Conservation (phyloP, 2,888 invertebrate species). For the Agrenia bidenticulata region DNA sequence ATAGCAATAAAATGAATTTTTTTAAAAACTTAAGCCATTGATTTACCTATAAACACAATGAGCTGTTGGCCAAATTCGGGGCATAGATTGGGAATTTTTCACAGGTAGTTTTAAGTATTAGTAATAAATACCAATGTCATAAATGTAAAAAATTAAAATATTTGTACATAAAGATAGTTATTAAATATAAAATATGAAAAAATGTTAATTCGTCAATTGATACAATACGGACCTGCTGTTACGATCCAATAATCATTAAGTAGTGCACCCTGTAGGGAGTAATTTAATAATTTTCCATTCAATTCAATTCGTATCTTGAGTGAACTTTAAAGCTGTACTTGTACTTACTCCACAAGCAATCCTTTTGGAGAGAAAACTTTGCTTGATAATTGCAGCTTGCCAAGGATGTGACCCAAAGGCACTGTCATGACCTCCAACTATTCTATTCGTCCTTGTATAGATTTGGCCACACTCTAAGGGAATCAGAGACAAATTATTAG, state of each 20-base stretch:
- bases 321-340: no score
- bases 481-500: background rate
- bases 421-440: slow-evolving; percentile 71
- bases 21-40: slow-evolving; percentile 53
- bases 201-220: no score
- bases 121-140: no score
- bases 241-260: slow-evolving; percentile 88
- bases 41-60: slow-evolving; percentile 84
- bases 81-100: no score
- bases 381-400: slow-evolving; percentile 90
- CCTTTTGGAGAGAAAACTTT: slow-evolving; percentile 84
- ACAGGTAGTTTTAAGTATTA: background rate
- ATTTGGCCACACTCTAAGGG: slow-evolving; percentile 85
- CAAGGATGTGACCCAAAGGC: slow-evolving; percentile 90
- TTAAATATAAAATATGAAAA: no score
- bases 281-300: no score
- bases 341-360: slow-evolving; percentile 87
- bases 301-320: no score
- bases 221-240: slow-evolving; percentile 70
- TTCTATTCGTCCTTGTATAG: slow-evolving; percentile 81
- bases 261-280: slow-evolving; percentile 73
- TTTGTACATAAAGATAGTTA: slow-evolving; percentile 66
- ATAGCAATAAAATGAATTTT: no score
- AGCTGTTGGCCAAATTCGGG: slow-evolving; percentile 53
- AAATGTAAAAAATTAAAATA: no score